A percentile compares a stretch with the other conserved stretches of the same genome.
Evolutionary conservation across 2,113 vertebrate species (phyloP).

Genomic region (Chloebia gouldiae): DNA sequence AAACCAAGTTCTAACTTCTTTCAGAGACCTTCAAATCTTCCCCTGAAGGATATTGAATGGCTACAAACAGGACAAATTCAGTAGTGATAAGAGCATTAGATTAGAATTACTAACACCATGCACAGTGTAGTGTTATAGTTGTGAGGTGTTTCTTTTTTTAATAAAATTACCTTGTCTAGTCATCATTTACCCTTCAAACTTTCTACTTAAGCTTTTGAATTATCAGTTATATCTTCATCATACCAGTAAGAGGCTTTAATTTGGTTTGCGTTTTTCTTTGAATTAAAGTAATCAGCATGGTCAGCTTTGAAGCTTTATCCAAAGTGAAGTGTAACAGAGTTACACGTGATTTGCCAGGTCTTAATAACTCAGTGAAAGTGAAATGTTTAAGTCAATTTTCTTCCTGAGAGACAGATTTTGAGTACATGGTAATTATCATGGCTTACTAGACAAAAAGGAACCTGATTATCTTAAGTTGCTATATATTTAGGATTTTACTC

Average conservation of each 20-base stretch:
- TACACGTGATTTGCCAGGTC: background rate
- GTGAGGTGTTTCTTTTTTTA: background rate
- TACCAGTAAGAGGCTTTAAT: background rate
- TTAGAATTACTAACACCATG: background rate
- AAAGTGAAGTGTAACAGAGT: background rate
- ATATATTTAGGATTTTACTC: background rate
- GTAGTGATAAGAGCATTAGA: background rate
- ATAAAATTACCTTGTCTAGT: background rate
- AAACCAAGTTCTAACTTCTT: conserved; percentile 1
- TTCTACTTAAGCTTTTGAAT: background rate
- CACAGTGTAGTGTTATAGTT: background rate
- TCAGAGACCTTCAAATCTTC: background rate
- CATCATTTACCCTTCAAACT: background rate
- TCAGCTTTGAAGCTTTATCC: background rate
- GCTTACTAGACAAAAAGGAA: background rate
- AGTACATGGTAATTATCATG: background rate
- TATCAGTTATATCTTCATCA: background rate
- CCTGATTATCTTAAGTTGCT: background rate
- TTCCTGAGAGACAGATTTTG: background rate
- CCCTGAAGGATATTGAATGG: background rate
- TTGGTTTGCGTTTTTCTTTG: background rate
- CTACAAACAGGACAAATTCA: background rate
- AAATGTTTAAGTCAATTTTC: background rate
- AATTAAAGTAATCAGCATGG: background rate
- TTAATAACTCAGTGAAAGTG: background rate